Evolutionary conservation across 2,113 vertebrate species (phyloP).

Genomic region (Ammodytes dubius): DNA sequence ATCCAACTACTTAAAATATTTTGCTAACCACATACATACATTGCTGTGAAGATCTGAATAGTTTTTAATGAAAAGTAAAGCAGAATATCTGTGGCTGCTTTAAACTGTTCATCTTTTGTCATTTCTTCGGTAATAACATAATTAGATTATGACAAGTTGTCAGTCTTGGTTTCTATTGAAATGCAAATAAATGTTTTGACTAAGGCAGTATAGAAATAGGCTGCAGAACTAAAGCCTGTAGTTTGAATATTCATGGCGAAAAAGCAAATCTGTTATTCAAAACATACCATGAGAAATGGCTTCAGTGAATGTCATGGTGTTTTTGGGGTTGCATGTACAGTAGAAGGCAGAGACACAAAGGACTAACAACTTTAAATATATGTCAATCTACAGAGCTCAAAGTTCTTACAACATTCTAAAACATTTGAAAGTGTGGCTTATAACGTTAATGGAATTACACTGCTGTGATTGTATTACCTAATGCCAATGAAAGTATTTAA

Average conservation of each 20-base stretch:
- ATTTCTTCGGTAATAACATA: background rate
- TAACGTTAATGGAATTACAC: background rate
- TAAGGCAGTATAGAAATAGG: background rate
- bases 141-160: background rate
- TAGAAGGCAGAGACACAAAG: background rate
- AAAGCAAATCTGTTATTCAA: slow-evolving; percentile 46
- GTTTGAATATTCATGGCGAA: slow-evolving; percentile 29
- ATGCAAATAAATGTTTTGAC: slow-evolving; percentile 57
- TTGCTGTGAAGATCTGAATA: no score
- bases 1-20: background rate
- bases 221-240: background rate
- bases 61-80: background rate
- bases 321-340: background rate
- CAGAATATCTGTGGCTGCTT: background rate
- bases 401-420: background rate
- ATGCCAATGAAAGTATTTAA: background rate
- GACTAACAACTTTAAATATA: background rate
- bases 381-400: background rate
- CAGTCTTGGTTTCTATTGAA: background rate
- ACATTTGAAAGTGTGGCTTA: no score
- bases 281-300: background rate
- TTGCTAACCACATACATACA: background rate
- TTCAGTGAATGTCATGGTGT: background rate
- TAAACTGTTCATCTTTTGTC: background rate
- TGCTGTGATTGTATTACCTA: background rate